Evolutionary conservation across 1,140 invertebrate genomes (phyloP).

Genomic region (Archegozetes longisetosus): DNA sequence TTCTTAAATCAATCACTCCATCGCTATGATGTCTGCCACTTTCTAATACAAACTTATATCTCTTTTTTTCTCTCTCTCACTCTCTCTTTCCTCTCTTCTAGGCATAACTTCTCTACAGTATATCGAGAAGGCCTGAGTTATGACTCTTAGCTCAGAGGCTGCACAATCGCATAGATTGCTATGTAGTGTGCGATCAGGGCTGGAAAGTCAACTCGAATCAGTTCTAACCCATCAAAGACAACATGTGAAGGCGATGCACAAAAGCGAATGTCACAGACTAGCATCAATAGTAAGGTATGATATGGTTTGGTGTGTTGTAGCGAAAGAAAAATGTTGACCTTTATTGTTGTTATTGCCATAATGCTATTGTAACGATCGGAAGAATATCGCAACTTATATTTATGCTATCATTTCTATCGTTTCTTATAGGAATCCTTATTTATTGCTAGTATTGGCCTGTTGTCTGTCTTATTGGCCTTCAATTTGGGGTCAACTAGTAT

Average conservation of each 20-base stretch:
- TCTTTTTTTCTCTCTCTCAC: not conserved
- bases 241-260: not conserved
- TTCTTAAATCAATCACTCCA: not conserved
- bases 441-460: not conserved
- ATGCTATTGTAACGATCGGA: not conserved
- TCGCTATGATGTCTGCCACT: not conserved
- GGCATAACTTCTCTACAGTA: not conserved
- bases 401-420: not conserved
- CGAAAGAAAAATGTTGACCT: not conserved
- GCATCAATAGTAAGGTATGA: not conserved
- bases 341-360: not conserved
- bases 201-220: not conserved
- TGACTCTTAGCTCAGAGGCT: not conserved
- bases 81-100: not conserved
- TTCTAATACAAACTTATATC: not conserved
- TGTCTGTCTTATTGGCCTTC: conserved; percentile 54
- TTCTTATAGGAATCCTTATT: conserved; percentile 5
- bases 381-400: too few relatives aligned
- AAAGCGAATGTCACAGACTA: not conserved
- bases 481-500: conserved; percentile 67
- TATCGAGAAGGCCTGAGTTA: not conserved
- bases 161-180: not conserved
- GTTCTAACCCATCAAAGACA: not conserved
- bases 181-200: not conserved
- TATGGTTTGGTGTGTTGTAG: not conserved